A percentile compares a stretch with the other conserved stretches of the same genome.
Conservation (phyloP, 2,888 invertebrate species). For the Leptarthrus brevirostris region DNA sequence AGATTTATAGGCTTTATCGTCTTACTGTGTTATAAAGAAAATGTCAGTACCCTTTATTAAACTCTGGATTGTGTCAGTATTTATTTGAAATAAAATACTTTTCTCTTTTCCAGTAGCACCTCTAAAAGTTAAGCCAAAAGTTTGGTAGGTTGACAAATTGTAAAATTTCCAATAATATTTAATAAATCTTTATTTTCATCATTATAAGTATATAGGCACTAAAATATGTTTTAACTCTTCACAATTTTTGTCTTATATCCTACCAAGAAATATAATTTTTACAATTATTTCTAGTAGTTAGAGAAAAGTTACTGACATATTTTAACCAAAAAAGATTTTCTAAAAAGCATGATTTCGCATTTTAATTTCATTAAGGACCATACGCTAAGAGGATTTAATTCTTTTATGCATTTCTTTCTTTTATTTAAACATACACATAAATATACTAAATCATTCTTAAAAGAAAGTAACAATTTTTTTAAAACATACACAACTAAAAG, state of each 20-base stretch:
- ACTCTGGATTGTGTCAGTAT: no score
- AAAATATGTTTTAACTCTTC: constrained; percentile 34
- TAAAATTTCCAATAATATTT: no score
- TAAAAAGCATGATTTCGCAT: constrained; percentile 33
- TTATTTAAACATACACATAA: not conserved
- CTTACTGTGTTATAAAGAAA: no score
- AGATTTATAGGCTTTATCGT: no score
- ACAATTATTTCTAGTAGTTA: constrained; percentile 15
- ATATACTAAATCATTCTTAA: constrained; percentile 1
- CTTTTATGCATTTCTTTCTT: no score
- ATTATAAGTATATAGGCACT: constrained; percentile 46
- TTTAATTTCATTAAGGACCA: constrained; percentile 19
- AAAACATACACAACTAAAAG: no score
- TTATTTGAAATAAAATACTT: no score
- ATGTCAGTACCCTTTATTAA: no score
- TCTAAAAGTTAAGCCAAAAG: no score
- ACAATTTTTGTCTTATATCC: constrained; percentile 12
- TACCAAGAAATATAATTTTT: constrained; percentile 41
- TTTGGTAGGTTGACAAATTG: no score
- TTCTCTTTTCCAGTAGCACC: no score
- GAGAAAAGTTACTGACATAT: constrained; percentile 8
- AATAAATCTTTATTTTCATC: constrained; percentile 43
- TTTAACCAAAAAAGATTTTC: constrained; percentile 34
- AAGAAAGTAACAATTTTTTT: no score
- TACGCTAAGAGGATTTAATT: not conserved